Base-by-base conservation (phyloP, 2,113 vertebrate genomes). In the Cyprinodon tularosa region DNA sequence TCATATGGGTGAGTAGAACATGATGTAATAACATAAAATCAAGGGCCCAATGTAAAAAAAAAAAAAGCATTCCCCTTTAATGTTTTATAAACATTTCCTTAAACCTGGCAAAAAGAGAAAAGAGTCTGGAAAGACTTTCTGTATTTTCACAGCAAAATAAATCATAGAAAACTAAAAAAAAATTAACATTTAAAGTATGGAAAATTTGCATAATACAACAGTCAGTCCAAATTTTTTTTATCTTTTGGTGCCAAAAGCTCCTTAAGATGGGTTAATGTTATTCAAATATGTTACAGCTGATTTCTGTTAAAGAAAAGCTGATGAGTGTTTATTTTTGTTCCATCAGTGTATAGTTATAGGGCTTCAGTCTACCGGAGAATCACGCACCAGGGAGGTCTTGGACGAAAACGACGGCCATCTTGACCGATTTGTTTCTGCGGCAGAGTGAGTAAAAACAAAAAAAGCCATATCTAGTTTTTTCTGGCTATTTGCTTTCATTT, bases 361-460 rank as follows among this genome's bases (percentile, higher is more conserved):
- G 12, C 94, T 99, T 77, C 98, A 99, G 94, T 99, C 98, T 42
- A 99, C 97, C 0, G 97, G 97, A 0, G 98, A 99, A 90, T 97
- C 97, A 0, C 96, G 98, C 39, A 99, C 98, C 64, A 94, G 97
- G 64, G 98, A 99, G 68, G 97, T 99, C 65, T 91, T 99, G 78
- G 98, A 97, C 0, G 96, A 98, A 89, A 99, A 97, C 0, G 98
- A 98, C 0, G 98, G 98, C 0, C 96, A 94, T 11, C 95, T 99
- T 0, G 95, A 98, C 85, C 95, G 96, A 92, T 99, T 99, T 42
- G 97, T 99, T 6, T 99, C 98, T 0, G 98, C 98, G 3, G 98
- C 98, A 1, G 97, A 96, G 96, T 97, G 86, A 96, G 96, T 95
- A 47, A 39, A 72, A 65, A 12, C 20, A 11, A 3, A 8, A n/a